phyloP scores from a whole-genome alignment of 2,797 vertebrate species.

The Geotrypetes seraphini region DNA sequence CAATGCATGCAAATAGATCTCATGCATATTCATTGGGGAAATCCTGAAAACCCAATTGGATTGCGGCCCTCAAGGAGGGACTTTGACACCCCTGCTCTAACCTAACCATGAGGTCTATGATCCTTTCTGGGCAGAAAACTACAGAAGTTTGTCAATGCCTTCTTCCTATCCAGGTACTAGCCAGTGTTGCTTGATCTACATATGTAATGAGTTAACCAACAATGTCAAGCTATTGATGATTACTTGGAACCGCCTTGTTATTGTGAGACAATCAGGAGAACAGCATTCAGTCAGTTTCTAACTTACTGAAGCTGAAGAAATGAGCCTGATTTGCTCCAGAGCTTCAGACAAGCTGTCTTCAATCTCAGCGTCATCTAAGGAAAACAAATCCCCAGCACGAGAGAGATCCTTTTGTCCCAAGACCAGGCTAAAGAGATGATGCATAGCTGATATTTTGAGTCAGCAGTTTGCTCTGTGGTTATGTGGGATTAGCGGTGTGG shows the following conservation, averaged over 20 bases:
- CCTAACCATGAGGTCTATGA: too few relatives aligned
- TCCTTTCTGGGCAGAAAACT: too few relatives aligned
- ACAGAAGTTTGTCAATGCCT: too few relatives aligned
- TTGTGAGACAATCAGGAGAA: constrained; percentile 1
- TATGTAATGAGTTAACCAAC: neutral
- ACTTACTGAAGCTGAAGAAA: constrained; percentile 84
- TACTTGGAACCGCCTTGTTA: neutral
- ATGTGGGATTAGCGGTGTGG: neutral
- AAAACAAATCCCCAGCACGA: constrained; percentile 88
- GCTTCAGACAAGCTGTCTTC: constrained; percentile 83
- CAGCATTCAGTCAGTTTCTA: neutral
- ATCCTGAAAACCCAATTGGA: too few relatives aligned
- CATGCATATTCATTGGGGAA: too few relatives aligned
- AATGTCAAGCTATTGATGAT: too few relatives aligned
- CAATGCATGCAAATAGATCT: too few relatives aligned
- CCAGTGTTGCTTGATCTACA: neutral
- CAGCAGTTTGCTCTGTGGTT: neutral
- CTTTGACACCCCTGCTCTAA: too few relatives aligned
- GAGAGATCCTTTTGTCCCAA: constrained; percentile 87
- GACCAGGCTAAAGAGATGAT: constrained; percentile 83
- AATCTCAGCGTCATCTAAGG: constrained; percentile 80
- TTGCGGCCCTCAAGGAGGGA: too few relatives aligned
- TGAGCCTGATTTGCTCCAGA: constrained; percentile 84
- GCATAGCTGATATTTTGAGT: constrained; percentile 51
- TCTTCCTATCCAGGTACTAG: too few relatives aligned